These are phyloP conservation scores for Pelodiscus sinensis DNA, from an alignment of 2,113 vertebrate species.

Conservation along the genomic window DNA sequence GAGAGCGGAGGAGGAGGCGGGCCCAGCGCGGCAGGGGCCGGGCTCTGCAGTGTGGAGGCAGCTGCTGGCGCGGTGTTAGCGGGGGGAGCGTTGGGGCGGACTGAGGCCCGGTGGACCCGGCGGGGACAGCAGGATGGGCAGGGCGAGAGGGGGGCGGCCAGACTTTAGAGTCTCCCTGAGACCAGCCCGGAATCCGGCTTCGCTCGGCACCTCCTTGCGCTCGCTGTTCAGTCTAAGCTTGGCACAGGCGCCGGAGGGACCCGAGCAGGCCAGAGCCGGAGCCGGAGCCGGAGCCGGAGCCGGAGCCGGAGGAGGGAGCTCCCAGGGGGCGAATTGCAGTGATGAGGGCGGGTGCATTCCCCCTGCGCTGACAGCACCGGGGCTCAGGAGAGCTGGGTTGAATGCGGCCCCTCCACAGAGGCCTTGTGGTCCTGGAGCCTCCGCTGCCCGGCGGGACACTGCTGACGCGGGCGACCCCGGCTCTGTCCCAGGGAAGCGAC, in stretches of 20 bases:
- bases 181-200: no score
- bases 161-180: neutral
- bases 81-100: neutral
- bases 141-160: neutral
- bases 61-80: accelerated
- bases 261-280: no score
- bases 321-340: neutral
- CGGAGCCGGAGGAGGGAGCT: neutral
- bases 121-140: accelerated
- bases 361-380: accelerated
- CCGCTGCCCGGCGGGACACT: no score
- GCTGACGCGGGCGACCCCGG: no score
- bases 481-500: no score
- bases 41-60: neutral
- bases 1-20: neutral
- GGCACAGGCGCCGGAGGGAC: neutral
- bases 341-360: neutral
- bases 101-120: neutral
- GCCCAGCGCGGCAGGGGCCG: neutral
- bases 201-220: neutral
- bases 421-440: no score
- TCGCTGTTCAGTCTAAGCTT: neutral
- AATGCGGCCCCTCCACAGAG: no score
- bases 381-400: no score
- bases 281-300: no score